These are phyloP conservation scores for Teleogryllus occipitalis DNA, from an alignment of 1,140 invertebrate genomes.

Conservation along the genomic window DNA sequence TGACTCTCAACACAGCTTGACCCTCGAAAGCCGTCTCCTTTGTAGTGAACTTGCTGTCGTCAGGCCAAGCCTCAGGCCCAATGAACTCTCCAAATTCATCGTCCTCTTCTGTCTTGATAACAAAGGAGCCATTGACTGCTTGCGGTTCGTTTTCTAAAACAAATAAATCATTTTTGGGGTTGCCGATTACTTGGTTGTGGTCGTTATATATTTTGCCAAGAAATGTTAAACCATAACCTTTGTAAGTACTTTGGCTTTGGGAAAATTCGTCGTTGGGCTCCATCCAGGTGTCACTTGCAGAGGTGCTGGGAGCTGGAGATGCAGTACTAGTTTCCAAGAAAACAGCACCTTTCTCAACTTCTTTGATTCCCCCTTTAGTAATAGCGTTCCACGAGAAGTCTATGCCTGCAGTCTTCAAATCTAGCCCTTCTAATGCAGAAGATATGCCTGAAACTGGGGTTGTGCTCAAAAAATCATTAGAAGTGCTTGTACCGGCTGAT, in stretches of 20 bases:
- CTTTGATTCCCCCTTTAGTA: not conserved
- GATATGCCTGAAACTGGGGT: not conserved
- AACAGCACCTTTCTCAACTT: no score
- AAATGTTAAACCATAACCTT: conserved; percentile 7
- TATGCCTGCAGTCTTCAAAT: not conserved
- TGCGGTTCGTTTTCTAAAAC: not conserved
- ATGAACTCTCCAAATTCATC: conserved; percentile 35
- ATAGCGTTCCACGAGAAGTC: no score
- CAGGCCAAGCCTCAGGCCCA: conserved; percentile 20
- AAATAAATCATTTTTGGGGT: conserved; percentile 1
- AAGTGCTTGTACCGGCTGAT: not conserved
- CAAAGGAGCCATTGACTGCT: not conserved
- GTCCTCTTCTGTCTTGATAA: not conserved
- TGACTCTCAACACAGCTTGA: not conserved
- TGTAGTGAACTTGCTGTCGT: conserved; percentile 7
- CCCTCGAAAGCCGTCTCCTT: conserved; percentile 21
- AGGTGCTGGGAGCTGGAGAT: no score
- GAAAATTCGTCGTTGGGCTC: not conserved
- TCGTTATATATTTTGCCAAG: conserved; percentile 13
- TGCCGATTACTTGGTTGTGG: not conserved
- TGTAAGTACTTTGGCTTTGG: not conserved
- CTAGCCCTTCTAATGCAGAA: not conserved
- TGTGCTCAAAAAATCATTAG: not conserved
- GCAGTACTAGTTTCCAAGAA: no score
- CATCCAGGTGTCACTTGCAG: not conserved